These are phyloP conservation scores for Cottus gobio DNA, from an alignment of 2,113 vertebrate genomes.

Conservation along the genomic window DNA sequence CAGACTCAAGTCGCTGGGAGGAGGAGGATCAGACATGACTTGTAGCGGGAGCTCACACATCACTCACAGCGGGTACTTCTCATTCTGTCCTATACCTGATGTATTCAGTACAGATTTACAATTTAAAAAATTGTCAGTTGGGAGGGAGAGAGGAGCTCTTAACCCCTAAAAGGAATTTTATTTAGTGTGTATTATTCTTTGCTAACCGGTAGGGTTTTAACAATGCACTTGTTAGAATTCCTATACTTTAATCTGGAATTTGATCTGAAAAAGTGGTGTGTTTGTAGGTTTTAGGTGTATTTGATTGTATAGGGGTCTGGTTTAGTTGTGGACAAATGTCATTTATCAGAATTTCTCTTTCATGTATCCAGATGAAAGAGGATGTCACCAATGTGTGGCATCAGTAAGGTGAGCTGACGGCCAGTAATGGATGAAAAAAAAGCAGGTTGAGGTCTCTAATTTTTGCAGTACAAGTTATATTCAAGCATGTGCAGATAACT, in stretches of 20 bases:
- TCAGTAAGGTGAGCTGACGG: background rate
- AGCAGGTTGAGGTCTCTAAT: background rate
- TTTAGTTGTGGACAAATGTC: background rate
- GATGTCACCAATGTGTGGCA: background rate
- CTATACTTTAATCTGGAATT: background rate
- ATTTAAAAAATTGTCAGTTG: background rate
- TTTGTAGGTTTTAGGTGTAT: no score
- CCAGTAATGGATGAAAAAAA: background rate
- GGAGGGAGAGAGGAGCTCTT: background rate
- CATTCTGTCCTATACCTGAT: background rate
- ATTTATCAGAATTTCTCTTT: background rate
- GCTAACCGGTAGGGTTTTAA: background rate
- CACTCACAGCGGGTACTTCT: background rate
- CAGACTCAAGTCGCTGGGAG: constrained; percentile 31
- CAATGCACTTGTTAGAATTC: background rate
- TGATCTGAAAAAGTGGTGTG: background rate
- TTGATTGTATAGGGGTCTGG: no score
- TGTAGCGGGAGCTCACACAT: constrained; percentile 24
- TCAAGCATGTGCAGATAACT: background rate
- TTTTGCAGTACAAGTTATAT: background rate
- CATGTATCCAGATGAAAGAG: background rate
- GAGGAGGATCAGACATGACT: constrained; percentile 29
- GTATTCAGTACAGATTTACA: background rate
- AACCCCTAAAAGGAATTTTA: background rate
- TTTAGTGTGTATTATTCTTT: background rate